These are phyloP conservation scores for Kryphioiulus occultus DNA, from an alignment of 2,888 invertebrate genomes.

Conservation along the genomic window DNA sequence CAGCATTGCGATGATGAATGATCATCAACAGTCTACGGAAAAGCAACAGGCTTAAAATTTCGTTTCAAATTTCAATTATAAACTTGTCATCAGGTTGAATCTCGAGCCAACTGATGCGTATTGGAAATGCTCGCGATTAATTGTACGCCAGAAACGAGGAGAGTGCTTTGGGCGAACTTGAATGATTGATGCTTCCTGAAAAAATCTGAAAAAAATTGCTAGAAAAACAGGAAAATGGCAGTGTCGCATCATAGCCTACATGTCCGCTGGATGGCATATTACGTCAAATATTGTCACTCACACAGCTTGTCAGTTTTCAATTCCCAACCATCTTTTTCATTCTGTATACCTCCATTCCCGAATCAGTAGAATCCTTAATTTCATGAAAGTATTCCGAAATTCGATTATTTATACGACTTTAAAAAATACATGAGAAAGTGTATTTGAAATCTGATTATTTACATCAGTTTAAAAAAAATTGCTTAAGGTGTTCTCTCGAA, in stretches of 20 bases:
- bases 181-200: slow-evolving; percentile 23
- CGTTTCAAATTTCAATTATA: slow-evolving; percentile 7
- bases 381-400: no score
- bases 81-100: slow-evolving; percentile 2
- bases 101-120: not conserved
- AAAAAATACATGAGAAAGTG: no score
- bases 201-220: not conserved
- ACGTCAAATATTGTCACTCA: not conserved
- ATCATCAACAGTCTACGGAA: not conserved
- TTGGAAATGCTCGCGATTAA: not conserved
- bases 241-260: not conserved
- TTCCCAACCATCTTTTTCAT: no score
- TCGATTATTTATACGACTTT: no score
- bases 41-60: slow-evolving; percentile 11
- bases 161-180: not conserved
- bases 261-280: not conserved
- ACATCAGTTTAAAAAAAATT: no score
- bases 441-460: no score
- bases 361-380: no score
- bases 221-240: slow-evolving; percentile 6
- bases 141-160: not conserved
- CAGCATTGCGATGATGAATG: slow-evolving; percentile 13
- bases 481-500: no score
- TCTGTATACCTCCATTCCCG: no score
- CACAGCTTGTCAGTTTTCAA: no score